Percentiles rank a stretch among this genome's conserved stretches.
These are phyloP conservation scores for Idris sp. DNA, from an alignment of 1,140 invertebrate species.

Conservation along the genomic window DNA sequence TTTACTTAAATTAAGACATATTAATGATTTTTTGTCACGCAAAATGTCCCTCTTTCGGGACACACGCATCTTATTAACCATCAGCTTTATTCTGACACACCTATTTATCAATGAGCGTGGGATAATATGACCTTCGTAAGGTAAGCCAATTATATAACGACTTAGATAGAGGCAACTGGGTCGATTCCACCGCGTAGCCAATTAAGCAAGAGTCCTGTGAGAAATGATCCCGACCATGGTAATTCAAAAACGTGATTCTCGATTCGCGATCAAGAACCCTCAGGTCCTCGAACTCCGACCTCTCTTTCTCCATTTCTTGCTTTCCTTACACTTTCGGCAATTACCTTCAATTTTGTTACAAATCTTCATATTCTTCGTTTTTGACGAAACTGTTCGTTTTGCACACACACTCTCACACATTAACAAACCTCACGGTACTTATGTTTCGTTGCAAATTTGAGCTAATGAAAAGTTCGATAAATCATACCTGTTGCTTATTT, in stretches of 20 bases:
- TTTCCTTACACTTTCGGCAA: conserved; percentile 44
- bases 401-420: too few species aligned
- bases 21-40: conserved; percentile 19
- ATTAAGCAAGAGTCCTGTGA: conserved; percentile 64
- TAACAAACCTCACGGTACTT: too few species aligned
- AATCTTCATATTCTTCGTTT: too few species aligned
- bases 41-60: conserved; percentile 9
- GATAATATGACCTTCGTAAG: conserved; percentile 68
- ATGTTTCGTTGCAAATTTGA: conserved; percentile 24
- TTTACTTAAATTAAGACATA: conserved; percentile 6
- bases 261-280: conserved; percentile 58
- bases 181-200: conserved; percentile 63
- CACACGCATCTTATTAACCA: conserved; percentile 44
- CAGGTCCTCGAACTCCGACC: conserved; percentile 59
- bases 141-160: conserved; percentile 63
- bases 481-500: conserved; percentile 34
- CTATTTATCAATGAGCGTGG: conserved; percentile 66
- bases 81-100: conserved; percentile 47
- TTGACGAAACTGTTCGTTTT: too few species aligned
- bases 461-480: conserved; percentile 9
- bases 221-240: conserved; percentile 60
- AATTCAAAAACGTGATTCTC: conserved; percentile 66
- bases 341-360: conserved; percentile 22
- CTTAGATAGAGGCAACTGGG: conserved; percentile 66
- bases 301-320: conserved; percentile 55